Base-by-base conservation (phyloP, 2,113 vertebrate species). In the Hydrolagus affinis region DNA sequence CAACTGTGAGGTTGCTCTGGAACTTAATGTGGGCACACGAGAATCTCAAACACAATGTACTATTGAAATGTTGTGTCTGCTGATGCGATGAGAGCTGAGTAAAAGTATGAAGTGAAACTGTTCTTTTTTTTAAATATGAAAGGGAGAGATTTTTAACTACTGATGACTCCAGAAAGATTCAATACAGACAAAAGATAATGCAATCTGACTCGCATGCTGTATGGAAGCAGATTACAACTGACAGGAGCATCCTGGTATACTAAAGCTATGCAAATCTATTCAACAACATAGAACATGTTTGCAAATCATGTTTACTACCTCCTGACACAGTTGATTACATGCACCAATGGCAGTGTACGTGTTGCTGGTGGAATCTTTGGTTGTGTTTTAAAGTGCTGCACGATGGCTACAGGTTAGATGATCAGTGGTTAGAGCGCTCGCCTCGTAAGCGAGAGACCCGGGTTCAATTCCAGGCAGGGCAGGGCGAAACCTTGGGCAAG, bases 201-300 rank as follows among this genome's bases (percentile, higher is more conserved):
- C 23, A 28, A 74, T 30, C 59, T 64, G 77, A 80, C 15, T 80
- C 28, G 6, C 7, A 66, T 1, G 12, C 25, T 62, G 23, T 30
- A 60, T 66, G 60, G 77, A 80, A 80, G 64, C 23, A 80, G 60
- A 80, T 80, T 30, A 23, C 60, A 28, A 62, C 11, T 78, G 76
- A 57, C 76, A 78, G 76, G 23, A 62, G 14, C 23, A 80, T 66
- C 23, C 25, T 64, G 8, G 14, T 28, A 14, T 64, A 64, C 10
- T 80, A 80, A 66, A 30, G 64, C 7, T 60, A 30, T 30, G 23
- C 4, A 60, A 64, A 80, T 23, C 60, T 64, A 64, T 64, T 77
- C 60, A n/a, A 77, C 56, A 77, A 28, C n/a, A 60, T 62, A 3
- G 21, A 59, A 77, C 44, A 8, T n/a, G 12, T 57, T 44, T 11